Evolutionary conservation across 2,888 invertebrate genomes (phyloP), one percentile per base, ranked within the genome.

Genomic region (Mesodorylaimus sp.): DNA sequence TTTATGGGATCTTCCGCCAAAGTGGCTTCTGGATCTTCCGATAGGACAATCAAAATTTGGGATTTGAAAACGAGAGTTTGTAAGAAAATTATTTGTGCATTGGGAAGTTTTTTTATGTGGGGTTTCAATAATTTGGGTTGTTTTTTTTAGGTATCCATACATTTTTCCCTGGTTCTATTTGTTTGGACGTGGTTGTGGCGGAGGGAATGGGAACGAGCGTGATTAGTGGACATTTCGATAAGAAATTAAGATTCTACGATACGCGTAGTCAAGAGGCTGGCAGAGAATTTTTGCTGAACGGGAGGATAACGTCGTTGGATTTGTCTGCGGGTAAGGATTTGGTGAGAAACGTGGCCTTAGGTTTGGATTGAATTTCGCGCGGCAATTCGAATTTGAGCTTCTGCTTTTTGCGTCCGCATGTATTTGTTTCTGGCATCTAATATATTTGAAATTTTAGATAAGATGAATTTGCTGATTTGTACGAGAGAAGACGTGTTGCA

Each of bases 141-240:
- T 45, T 45, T 7, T 24, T 48, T 48, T n/a, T 44, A 58, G 58
- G 59, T 44, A 45, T 53, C 25, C 53, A 54, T 45, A 60, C 63
- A 1, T 54, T 57, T 43, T 62, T 62, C 50, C 58, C 61, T 10
- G 61, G 56, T 1, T 61, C 60, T 32, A 87, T 85, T 64, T 93
- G 91, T 71, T 89, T 91, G 70, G 95, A 95, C 72, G 75, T 95
- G 54, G 89, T 91, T 58, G 86, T 85, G 56, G 80, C 81, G 52
- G 85, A 86, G 66, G 80, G n/a, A n/a, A n/a, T n/a, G 82, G 53
- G 77, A 39, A 16, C n/a, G 41, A n/a, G 41, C 1, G 83, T 95
- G 60, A 86, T 95, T 61, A 91, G 91, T 62, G 93, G 93, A 25
- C 97, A 99, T 73, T 93, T 85, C 70, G 97, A 99, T 73, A 91